Evolutionary conservation across 37 sponge, comb jelly and placozoan genomes (phyloP).

Genomic region (Eunapius fragilis): DNA sequence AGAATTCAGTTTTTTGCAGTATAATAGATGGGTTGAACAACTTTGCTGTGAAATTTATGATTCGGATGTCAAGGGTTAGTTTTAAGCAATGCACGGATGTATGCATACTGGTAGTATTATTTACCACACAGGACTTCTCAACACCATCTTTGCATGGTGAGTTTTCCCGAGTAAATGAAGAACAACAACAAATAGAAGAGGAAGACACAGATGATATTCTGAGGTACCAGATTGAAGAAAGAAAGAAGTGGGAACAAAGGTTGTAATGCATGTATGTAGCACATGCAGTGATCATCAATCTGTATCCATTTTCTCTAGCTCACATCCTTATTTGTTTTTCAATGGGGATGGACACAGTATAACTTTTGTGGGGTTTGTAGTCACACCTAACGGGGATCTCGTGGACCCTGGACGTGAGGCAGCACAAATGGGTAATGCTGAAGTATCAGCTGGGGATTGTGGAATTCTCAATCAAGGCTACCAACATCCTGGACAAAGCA

Average conservation of each 20-base stretch:
- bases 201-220: slow-evolving; percentile 17
- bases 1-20: slow-evolving; percentile 67
- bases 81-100: not conserved
- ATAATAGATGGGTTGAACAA: slow-evolving; percentile 40
- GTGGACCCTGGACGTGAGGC: slow-evolving; percentile 30
- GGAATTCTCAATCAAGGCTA: no score
- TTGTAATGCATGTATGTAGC: slow-evolving; percentile 3
- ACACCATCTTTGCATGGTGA: slow-evolving; percentile 62
- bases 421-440: not conserved
- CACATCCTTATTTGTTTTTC: slow-evolving; percentile 94
- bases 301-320: slow-evolving; percentile 24
- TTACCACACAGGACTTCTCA: slow-evolving; percentile 61
- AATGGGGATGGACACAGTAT: slow-evolving; percentile 67
- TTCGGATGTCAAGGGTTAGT: slow-evolving; percentile 81
- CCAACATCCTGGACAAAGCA: no score
- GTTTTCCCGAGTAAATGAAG: not conserved
- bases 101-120: not conserved
- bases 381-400: slow-evolving; percentile 55
- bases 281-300: no score
- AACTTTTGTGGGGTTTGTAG: slow-evolving; percentile 80
- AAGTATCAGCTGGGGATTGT: no score
- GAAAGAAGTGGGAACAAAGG: slow-evolving; percentile 77
- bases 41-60: slow-evolving; percentile 92
- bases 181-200: slow-evolving; percentile 15
- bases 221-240: slow-evolving; percentile 57